phyloP scores from a whole-genome alignment of 2,797 vertebrate genomes.

The Chanos chanos region DNA sequence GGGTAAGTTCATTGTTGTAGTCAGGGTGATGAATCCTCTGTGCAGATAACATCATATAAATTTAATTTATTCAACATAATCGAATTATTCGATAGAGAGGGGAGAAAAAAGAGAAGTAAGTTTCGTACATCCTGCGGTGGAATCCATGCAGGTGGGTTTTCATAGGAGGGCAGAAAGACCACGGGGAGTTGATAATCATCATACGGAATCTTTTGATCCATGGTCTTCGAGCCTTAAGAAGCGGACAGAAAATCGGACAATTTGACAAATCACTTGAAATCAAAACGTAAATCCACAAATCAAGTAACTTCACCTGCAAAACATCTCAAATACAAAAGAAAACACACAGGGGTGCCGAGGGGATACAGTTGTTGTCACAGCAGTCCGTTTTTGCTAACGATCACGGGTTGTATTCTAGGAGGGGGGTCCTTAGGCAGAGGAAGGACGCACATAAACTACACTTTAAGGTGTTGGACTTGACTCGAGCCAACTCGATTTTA shows the following conservation, averaged over 20 bases:
- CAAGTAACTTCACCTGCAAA: too few species aligned
- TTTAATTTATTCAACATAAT: background rate
- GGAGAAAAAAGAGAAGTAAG: background rate
- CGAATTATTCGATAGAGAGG: background rate
- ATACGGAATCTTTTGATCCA: conserved; percentile 86
- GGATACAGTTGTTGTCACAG: too few species aligned
- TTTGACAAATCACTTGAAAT: too few species aligned
- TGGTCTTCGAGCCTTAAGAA: conserved; percentile 45
- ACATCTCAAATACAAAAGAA: too few species aligned
- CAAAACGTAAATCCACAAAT: background rate
- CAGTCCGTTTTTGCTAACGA: too few species aligned
- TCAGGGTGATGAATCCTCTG: conserved; percentile 91
- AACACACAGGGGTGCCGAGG: too few species aligned
- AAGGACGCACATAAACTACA: too few species aligned
- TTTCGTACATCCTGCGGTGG: conserved; percentile 83
- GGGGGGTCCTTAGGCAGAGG: too few species aligned
- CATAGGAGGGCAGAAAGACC: conserved; percentile 90
- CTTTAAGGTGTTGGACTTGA: too few species aligned
- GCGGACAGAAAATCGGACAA: background rate
- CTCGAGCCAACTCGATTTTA: too few species aligned
- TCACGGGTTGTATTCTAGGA: too few species aligned
- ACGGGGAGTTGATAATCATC: conserved; percentile 89
- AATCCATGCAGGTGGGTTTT: conserved; percentile 93
- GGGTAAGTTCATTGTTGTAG: conserved; percentile 96
- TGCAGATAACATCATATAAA: conserved; percentile 3